phyloP scores from a whole-genome alignment of 2,113 vertebrate genomes.

The Oreotrochilus melanogaster region DNA sequence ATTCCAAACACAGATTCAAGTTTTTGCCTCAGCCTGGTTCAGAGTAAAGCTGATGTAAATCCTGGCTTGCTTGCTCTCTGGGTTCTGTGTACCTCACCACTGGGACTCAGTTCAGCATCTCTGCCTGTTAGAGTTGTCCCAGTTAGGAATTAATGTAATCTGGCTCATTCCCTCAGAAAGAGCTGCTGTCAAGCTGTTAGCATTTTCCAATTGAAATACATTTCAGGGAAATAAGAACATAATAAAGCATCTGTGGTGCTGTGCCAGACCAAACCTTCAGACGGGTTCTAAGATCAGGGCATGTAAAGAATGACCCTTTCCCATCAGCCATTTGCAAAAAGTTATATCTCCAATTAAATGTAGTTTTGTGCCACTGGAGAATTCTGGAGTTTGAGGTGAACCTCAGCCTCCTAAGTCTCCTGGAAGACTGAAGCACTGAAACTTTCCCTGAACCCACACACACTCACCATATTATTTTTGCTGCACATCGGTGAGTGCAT shows the following conservation, averaged over 20 bases:
- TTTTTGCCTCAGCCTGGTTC: background rate
- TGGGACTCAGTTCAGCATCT: background rate
- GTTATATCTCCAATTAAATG: background rate
- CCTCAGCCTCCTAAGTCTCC: background rate
- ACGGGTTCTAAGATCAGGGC: background rate
- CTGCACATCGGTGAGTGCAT: background rate
- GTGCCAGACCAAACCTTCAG: background rate
- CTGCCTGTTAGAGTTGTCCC: background rate
- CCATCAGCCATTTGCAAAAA: background rate
- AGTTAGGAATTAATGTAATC: background rate
- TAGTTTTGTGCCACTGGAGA: background rate
- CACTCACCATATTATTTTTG: background rate
- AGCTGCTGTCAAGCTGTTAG: fast-evolving
- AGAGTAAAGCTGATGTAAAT: background rate
- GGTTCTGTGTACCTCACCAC: background rate
- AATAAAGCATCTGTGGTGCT: background rate
- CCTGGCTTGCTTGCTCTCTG: background rate
- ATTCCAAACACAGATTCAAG: background rate
- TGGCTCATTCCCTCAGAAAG: background rate
- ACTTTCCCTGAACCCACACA: background rate
- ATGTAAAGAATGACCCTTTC: background rate
- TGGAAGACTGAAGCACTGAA: background rate
- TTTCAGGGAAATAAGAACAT: background rate
- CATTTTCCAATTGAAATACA: background rate
- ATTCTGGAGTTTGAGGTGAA: background rate